phyloP scores from a whole-genome alignment of 53 echinoderm and acorn worm species.

The Pentamera pediparva region DNA sequence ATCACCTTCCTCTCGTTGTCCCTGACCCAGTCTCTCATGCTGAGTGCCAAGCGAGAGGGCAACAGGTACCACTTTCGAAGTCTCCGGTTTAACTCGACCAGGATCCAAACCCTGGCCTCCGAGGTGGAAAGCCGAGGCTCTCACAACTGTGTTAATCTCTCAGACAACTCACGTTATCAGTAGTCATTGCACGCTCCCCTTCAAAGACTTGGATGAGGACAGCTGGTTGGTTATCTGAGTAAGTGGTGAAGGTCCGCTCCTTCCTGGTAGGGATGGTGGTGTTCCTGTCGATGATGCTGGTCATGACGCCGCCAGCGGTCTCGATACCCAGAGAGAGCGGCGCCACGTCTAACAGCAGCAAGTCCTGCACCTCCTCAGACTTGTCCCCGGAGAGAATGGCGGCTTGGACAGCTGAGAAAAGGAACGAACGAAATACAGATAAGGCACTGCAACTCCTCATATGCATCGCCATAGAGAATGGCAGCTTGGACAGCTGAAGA shows the following conservation, averaged over 20 bases:
- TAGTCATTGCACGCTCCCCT: slow-evolving; percentile 87
- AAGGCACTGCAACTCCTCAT: slow-evolving; percentile 71
- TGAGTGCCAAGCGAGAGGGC: too few relatives aligned
- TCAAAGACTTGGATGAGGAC: slow-evolving; percentile 95
- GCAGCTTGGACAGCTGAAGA: slow-evolving; percentile 34
- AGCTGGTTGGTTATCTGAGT: slow-evolving; percentile 90
- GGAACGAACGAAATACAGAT: background rate
- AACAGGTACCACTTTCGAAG: too few relatives aligned
- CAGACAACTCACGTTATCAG: slow-evolving; percentile 60
- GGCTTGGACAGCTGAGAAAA: background rate
- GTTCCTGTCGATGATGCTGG: slow-evolving; percentile 74
- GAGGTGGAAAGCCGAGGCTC: too few relatives aligned
- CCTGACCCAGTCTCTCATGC: too few relatives aligned
- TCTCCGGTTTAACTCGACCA: too few relatives aligned
- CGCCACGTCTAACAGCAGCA: slow-evolving; percentile 76
- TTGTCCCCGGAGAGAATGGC: slow-evolving; percentile 90
- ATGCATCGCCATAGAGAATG: slow-evolving; percentile 84
- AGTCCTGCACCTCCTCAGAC: slow-evolving; percentile 73
- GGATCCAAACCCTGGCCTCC: too few relatives aligned
- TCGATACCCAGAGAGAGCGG: slow-evolving; percentile 96
- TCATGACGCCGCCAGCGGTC: slow-evolving; percentile 95
- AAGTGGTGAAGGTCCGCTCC: slow-evolving; percentile 64
- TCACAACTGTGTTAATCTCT: too few relatives aligned
- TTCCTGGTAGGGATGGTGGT: slow-evolving; percentile 85
- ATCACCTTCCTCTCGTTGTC: too few relatives aligned